Conservation (phyloP, 2,888 invertebrate genomes). For the Chaetoderma sp. region DNA sequence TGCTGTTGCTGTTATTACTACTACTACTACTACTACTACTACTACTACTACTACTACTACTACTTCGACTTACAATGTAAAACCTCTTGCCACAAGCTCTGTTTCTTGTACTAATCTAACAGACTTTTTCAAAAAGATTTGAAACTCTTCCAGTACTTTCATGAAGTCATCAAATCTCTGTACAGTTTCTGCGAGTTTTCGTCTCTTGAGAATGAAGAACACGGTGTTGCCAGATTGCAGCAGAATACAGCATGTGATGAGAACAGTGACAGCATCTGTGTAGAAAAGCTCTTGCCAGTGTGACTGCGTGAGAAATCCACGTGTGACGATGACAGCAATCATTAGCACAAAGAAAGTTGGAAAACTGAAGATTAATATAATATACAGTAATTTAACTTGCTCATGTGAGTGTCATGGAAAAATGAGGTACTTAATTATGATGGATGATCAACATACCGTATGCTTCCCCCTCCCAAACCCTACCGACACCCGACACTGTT, state of each 20-base stretch:
- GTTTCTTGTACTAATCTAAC: slow-evolving; percentile 57
- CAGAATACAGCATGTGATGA: not conserved
- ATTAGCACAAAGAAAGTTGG: too few species aligned
- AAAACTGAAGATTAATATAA: too few species aligned
- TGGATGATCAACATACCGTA: too few species aligned
- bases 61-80: slow-evolving; percentile 53
- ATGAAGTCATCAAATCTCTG: not conserved
- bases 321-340: not conserved
- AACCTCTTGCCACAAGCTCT: slow-evolving; percentile 59
- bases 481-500: too few species aligned
- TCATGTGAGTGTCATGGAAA: too few species aligned
- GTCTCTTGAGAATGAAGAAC: not conserved
- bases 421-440: too few species aligned
- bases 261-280: not conserved
- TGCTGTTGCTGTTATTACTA: too few species aligned
- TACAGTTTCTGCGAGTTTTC: not conserved
- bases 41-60: too few species aligned
- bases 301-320: not conserved
- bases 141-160: not conserved
- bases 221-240: not conserved
- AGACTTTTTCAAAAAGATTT: slow-evolving; percentile 32
- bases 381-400: too few species aligned
- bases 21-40: too few species aligned
- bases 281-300: not conserved
- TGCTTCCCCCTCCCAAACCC: too few species aligned